Evolutionary conservation across 2,888 invertebrate species (phyloP), one percentile per base, ranked within the genome.

Genomic region (Eupithecia tripunctaria): DNA sequence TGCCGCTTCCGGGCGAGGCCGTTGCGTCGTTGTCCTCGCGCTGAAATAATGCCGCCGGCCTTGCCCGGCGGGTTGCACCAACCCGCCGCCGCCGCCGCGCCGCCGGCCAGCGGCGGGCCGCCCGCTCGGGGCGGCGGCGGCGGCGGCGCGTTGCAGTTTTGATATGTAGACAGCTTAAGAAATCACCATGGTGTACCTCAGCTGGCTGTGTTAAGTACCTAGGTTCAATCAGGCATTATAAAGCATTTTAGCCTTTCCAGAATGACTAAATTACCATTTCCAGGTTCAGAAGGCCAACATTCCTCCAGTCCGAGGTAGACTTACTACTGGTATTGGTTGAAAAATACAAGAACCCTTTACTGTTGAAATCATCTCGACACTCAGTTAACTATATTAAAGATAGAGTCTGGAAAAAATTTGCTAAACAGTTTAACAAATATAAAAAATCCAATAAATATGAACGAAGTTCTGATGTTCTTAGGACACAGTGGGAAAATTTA

Each of bases 401-500:
- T 47, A 67, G 78, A 15, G 82, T 87, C n/a, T 94, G 94, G 94
- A 63, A 73, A 6, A 89, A 88, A 78, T 89, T 94, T 75, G 80
- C 90, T 2, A 89, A 88, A 78, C 74, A 81, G 59, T 92, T 87
- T 67, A 94, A 93, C 73, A 85, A 78, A 12, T 80, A 84, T 68
- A 87, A 86, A 6, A 85, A 89, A 60, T 82, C 79, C 59, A 77
- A 86, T 60, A 82, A 81, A 51, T 77, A 86, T 73, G 78, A 81
- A 1, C 87, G 93, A 73, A 87, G 79, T 74, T 72, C 79, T 21
- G 90, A 91, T 56, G 83, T 81, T 47, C 82, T 93, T 67, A 92
- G 87, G 81, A 87, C 80, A 2, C 94, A 93, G 81, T 93, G 91
- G 92, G 89, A 89, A 6, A 94, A 94, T 76, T 80, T 94, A 43